phyloP scores from a whole-genome alignment of 2,888 invertebrate species.

The Tridacna gigas region DNA sequence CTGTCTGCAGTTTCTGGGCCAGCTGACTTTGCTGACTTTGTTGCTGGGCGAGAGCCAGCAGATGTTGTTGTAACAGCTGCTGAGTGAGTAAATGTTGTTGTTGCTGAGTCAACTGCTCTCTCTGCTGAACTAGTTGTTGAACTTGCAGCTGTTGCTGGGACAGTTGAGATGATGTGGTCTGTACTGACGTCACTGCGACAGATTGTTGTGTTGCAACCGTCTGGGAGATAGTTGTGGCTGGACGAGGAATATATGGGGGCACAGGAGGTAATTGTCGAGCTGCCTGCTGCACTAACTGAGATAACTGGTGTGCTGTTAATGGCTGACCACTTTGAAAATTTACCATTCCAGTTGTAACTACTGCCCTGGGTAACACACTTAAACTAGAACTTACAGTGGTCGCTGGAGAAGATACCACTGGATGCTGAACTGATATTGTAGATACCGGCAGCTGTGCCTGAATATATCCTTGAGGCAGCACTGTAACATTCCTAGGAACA shows the following conservation, averaged over 20 bases:
- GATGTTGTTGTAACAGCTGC: slow-evolving; percentile 48
- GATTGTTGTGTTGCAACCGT: not conserved
- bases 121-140: slow-evolving; percentile 50
- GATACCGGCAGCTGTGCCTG: slow-evolving; percentile 39
- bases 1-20: not conserved
- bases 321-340: slow-evolving; percentile 42
- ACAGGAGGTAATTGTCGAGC: slow-evolving; percentile 52
- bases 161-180: not conserved
- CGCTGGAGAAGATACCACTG: slow-evolving; percentile 18
- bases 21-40: slow-evolving; percentile 29
- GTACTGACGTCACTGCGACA: not conserved
- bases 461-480: slow-evolving; percentile 50
- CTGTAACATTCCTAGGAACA: slow-evolving; percentile 45
- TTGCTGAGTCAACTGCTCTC: slow-evolving; percentile 51
- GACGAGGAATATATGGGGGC: slow-evolving; percentile 48
- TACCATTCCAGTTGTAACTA: slow-evolving; percentile 26
- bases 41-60: slow-evolving; percentile 46
- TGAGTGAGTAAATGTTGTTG: slow-evolving; percentile 49
- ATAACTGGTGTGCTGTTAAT: slow-evolving; percentile 55
- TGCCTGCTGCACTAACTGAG: slow-evolving; percentile 53
- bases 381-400: slow-evolving; percentile 36
- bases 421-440: slow-evolving; percentile 6
- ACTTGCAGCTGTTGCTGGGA: slow-evolving; percentile 38
- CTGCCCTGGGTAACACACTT: slow-evolving; percentile 22
- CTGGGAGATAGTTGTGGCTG: slow-evolving; percentile 2